Evolutionary conservation across 2,113 vertebrate species (phyloP).

Genomic region (Pseudorasbora parva): DNA sequence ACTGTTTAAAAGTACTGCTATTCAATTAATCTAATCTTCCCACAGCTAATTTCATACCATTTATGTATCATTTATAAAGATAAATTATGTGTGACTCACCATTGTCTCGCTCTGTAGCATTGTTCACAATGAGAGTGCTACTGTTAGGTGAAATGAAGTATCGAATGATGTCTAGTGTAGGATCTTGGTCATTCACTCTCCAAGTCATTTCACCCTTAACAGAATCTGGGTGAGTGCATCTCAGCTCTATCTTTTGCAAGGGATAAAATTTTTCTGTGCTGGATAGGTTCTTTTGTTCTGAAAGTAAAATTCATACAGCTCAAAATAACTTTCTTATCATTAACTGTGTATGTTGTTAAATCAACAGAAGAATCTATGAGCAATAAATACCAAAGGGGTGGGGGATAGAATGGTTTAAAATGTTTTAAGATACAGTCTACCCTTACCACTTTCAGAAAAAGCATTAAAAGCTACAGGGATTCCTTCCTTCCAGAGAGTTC

Average conservation of each 20-base stretch:
- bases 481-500: neutral
- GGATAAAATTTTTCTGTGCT: neutral
- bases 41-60: too few species aligned
- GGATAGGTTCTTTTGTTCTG: neutral
- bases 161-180: neutral
- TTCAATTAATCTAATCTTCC: too few species aligned
- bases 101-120: slow-evolving; percentile 41
- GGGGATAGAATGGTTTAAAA: neutral
- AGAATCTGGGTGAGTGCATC: neutral
- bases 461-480: neutral
- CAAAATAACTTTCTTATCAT: neutral
- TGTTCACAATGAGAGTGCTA: slow-evolving; percentile 47
- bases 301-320: neutral
- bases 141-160: neutral
- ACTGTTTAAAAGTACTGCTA: too few species aligned
- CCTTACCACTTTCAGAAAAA: slow-evolving; percentile 33
- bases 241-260: slow-evolving; percentile 34
- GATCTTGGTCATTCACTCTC: slow-evolving; percentile 52
- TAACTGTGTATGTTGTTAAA: neutral
- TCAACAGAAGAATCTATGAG: neutral
- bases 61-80: neutral
- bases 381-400: too few species aligned
- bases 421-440: neutral
- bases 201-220: slow-evolving; percentile 24
- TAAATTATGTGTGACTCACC: slow-evolving; percentile 59